These are phyloP conservation scores for Neogale vison DNA, from an alignment of 2,113 vertebrate genomes.

Conservation along the genomic window DNA sequence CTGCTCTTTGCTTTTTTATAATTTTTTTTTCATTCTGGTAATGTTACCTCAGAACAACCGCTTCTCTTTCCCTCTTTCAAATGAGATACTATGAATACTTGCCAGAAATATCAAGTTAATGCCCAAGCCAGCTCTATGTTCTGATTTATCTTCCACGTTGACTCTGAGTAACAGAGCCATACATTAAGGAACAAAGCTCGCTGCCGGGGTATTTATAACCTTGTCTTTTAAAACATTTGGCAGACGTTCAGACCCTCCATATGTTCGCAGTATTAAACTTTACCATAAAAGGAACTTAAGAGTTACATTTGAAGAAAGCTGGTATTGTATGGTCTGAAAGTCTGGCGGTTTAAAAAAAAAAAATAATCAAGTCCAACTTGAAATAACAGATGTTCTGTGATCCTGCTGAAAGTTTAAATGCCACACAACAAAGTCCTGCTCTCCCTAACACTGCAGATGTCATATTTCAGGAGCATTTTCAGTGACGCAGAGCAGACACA, in stretches of 20 bases:
- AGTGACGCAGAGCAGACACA: slow-evolving; percentile 54
- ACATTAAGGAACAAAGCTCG: slow-evolving; percentile 77
- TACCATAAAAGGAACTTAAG: slow-evolving; percentile 86
- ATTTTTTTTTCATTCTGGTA: slow-evolving; percentile 8
- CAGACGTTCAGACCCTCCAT: slow-evolving; percentile 86
- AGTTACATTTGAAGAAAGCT: slow-evolving; percentile 82
- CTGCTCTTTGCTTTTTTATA: not conserved
- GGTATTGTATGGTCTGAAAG: slow-evolving; percentile 84
- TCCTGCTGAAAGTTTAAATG: slow-evolving; percentile 83
- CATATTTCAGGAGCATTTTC: slow-evolving; percentile 51
- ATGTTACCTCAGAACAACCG: slow-evolving; percentile 50
- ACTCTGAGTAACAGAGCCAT: slow-evolving; percentile 77
- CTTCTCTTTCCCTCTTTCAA: slow-evolving; percentile 31
- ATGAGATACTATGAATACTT: slow-evolving; percentile 16
- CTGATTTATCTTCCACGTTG: slow-evolving; percentile 83
- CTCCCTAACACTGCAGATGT: slow-evolving; percentile 65
- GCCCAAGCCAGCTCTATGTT: slow-evolving; percentile 69
- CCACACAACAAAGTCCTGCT: slow-evolving; percentile 69
- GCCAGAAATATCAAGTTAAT: slow-evolving; percentile 75
- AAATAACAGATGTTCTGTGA: slow-evolving; percentile 76
- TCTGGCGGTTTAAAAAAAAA: slow-evolving; percentile 81
- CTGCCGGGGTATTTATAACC: slow-evolving; percentile 86
- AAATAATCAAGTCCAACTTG: slow-evolving; percentile 83
- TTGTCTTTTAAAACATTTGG: slow-evolving; percentile 88
- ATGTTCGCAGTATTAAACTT: slow-evolving; percentile 86